Percentiles rank a stretch among this genome's conserved stretches.
Conservation (phyloP, 2,888 invertebrate species). For the Cataglyphis altisquamis region DNA sequence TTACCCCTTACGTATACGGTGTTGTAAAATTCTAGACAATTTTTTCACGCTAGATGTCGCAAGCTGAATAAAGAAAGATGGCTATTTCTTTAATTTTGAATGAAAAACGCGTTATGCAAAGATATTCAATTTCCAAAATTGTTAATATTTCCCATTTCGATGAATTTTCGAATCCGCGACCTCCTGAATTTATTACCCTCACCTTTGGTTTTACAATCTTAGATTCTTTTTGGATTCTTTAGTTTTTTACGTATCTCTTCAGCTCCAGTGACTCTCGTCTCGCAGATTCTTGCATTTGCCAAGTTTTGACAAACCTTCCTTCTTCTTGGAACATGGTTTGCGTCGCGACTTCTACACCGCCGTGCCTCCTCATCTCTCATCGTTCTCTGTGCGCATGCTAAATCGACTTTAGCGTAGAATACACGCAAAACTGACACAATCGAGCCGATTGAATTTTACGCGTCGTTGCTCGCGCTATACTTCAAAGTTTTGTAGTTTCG, state of each 20-base stretch:
- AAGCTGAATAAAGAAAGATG: background rate
- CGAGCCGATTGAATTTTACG: slow-evolving; percentile 72
- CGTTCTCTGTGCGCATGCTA: slow-evolving; percentile 25
- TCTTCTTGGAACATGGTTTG: background rate
- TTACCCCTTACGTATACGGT: background rate
- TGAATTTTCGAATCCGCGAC: background rate
- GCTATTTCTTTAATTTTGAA: background rate
- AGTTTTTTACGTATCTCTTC: background rate
- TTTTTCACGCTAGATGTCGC: background rate
- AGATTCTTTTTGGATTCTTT: background rate
- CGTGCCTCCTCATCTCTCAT: slow-evolving; percentile 22
- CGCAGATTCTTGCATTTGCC: background rate
- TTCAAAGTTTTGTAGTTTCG: slow-evolving; percentile 63
- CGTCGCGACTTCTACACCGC: background rate
- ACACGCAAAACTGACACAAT: slow-evolving; percentile 63
- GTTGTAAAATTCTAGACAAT: background rate
- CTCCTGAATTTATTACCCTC: background rate
- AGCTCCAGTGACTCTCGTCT: slow-evolving; percentile 3
- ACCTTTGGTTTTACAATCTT: background rate
- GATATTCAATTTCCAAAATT: background rate
- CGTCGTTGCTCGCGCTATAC: slow-evolving; percentile 63
- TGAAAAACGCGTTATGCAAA: background rate
- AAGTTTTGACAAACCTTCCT: background rate
- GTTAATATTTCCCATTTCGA: background rate
- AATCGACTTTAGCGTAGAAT: slow-evolving; percentile 47